These are phyloP conservation scores for Pararge aegeria DNA, from an alignment of 1,140 invertebrate genomes.

Conservation along the genomic window DNA sequence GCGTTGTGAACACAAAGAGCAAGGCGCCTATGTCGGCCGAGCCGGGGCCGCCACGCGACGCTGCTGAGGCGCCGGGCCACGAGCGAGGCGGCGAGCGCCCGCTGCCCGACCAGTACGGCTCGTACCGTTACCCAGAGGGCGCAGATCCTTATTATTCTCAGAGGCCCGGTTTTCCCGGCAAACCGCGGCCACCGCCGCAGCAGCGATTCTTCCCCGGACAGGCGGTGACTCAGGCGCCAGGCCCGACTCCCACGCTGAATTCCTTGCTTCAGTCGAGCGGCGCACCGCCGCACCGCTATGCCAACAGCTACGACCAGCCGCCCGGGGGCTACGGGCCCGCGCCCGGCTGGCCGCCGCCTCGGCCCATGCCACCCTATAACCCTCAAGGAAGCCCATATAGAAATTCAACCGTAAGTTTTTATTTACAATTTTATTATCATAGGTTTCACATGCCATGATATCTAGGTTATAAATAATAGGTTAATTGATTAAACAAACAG, in stretches of 20 bases:
- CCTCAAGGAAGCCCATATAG: conserved; percentile 76
- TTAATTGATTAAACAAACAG: not conserved
- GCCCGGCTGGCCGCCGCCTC: conserved; percentile 68
- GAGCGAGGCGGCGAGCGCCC: conserved; percentile 64
- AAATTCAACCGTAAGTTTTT: conserved; percentile 72
- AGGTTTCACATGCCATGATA: not conserved
- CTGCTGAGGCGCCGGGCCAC: conserved; percentile 66
- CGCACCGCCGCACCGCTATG: conserved; percentile 81
- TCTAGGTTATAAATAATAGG: not conserved
- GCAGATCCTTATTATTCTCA: conserved; percentile 67
- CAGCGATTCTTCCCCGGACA: conserved; percentile 84
- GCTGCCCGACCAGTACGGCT: conserved; percentile 63
- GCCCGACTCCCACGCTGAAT: conserved; percentile 94
- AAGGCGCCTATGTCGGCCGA: conserved; percentile 76
- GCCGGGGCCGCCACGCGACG: conserved; percentile 65
- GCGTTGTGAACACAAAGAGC: conserved; percentile 77
- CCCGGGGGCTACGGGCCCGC: conserved; percentile 64
- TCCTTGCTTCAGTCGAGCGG: conserved; percentile 92
- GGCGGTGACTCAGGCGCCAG: conserved; percentile 87
- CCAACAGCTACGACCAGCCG: conserved; percentile 72
- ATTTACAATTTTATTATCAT: not conserved
- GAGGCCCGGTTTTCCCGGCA: conserved; percentile 70
- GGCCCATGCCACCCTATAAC: conserved; percentile 76
- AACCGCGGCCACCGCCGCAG: conserved; percentile 70
- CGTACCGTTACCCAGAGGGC: conserved; percentile 69